Conservation (phyloP, 2,888 invertebrate species). For the Gari tellinella region DNA sequence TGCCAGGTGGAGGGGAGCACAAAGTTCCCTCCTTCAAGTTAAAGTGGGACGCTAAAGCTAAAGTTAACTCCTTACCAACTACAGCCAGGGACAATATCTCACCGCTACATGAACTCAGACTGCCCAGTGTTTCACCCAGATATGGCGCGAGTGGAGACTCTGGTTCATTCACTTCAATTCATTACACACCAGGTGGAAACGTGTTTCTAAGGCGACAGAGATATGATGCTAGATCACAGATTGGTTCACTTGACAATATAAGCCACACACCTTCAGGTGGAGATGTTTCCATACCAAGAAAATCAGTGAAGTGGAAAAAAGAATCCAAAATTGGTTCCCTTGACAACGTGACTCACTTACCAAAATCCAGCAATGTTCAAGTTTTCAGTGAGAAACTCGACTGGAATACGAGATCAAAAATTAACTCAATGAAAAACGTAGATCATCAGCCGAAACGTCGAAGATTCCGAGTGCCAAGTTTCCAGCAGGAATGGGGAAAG, state of each 20-base stretch:
- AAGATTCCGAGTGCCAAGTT: conserved; percentile 59
- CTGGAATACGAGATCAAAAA: conserved; percentile 69
- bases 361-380: conserved; percentile 67
- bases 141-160: conserved; percentile 67
- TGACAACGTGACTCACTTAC: conserved; percentile 65
- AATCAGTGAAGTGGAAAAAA: conserved; percentile 61
- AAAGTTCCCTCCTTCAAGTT: conserved; percentile 67
- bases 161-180: conserved; percentile 60
- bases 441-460: conserved; percentile 62
- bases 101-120: conserved; percentile 21
- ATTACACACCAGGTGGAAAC: conserved; percentile 70
- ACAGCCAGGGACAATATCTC: conserved; percentile 10
- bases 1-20: conserved; percentile 60
- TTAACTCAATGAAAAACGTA: conserved; percentile 71
- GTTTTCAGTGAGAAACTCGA: conserved; percentile 61
- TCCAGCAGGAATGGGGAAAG: conserved; percentile 58
- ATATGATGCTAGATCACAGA: conserved; percentile 52
- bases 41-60: conserved; percentile 68
- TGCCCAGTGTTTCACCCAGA: conserved; percentile 60
- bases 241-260: conserved; percentile 68
- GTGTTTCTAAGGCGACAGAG: conserved; percentile 45
- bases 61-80: conserved; percentile 63
- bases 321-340: conserved; percentile 68
- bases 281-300: conserved; percentile 47
- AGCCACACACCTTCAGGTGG: conserved; percentile 60